Percentiles rank a stretch among this genome's conserved stretches.
phyloP scores from a whole-genome alignment of 2,113 vertebrate genomes.

The Eptatretus burgeri region DNA sequence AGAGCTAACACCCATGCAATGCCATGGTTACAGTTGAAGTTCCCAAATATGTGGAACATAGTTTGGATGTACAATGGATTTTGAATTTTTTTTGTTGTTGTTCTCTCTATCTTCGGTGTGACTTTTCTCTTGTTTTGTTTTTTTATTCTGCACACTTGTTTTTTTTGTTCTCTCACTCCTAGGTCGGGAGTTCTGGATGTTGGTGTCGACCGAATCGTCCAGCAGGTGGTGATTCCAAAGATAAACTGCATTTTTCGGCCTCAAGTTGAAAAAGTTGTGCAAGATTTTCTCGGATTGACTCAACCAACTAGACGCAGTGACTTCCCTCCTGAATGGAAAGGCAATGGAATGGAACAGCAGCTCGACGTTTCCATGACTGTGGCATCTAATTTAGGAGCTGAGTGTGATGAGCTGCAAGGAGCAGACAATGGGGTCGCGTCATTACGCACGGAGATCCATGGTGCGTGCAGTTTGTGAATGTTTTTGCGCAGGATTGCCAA shows the following conservation, averaged over 20 bases:
- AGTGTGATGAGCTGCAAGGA: too few relatives aligned
- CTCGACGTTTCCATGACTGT: too few relatives aligned
- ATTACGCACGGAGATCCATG: too few relatives aligned
- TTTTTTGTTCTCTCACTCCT: constrained; percentile 13
- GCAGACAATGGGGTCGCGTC: too few relatives aligned
- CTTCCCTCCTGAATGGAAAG: constrained; percentile 1
- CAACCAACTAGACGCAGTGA: neutral
- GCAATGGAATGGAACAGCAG: neutral
- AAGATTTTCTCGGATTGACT: constrained; percentile 36
- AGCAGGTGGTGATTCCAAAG: constrained; percentile 94
- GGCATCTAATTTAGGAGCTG: too few relatives aligned
- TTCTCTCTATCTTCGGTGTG: neutral
- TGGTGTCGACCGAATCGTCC: constrained; percentile 86
- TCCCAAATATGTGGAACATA: neutral
- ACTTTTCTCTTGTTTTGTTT: neutral
- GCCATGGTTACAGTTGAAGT: too few relatives aligned
- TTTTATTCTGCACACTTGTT: constrained; percentile 4
- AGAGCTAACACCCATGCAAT: too few relatives aligned
- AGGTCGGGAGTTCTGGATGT: constrained; percentile 80
- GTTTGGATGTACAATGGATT: too few relatives aligned
- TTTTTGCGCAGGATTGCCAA: too few relatives aligned
- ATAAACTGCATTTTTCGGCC: constrained; percentile 85
- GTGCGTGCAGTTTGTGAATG: too few relatives aligned
- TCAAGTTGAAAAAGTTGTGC: constrained; percentile 76
- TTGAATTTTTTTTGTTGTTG: too few relatives aligned